Percentiles rank a stretch among this genome's conserved stretches.
phyloP scores from a whole-genome alignment of 2,888 invertebrate species.

The Epinotia demarniana region DNA sequence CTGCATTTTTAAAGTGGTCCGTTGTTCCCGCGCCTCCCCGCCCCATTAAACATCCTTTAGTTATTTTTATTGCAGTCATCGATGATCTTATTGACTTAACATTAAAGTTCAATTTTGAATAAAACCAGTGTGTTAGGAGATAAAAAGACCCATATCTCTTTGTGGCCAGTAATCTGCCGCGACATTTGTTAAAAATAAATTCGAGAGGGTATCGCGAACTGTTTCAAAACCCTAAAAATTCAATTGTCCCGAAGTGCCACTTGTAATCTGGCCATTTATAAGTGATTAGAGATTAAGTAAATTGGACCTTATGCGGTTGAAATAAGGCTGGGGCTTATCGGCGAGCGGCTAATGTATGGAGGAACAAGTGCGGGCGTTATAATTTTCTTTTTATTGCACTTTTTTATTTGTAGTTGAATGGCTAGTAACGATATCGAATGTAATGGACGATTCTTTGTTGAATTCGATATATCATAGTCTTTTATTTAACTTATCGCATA shows the following conservation, averaged over 20 bases:
- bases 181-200: constrained; percentile 83
- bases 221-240: constrained; percentile 65
- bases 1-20: constrained; percentile 81
- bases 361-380: constrained; percentile 59
- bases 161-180: constrained; percentile 66
- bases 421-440: constrained; percentile 20
- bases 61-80: constrained; percentile 51
- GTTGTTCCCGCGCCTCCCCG: constrained; percentile 69
- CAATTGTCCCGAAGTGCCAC: constrained; percentile 77
- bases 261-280: constrained; percentile 58
- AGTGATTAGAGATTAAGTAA: constrained; percentile 31
- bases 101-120: constrained; percentile 27
- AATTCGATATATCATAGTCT: background rate
- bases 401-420: constrained; percentile 35
- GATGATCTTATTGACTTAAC: background rate
- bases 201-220: constrained; percentile 76
- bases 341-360: constrained; percentile 50
- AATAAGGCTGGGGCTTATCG: constrained; percentile 44
- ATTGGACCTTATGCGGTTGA: constrained; percentile 38
- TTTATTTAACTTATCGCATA: background rate
- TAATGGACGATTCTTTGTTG: background rate
- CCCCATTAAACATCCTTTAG: constrained; percentile 61
- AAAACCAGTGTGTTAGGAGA: background rate
- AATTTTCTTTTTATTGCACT: constrained; percentile 39
- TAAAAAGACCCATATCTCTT: constrained; percentile 32